A percentile compares a stretch with the other conserved stretches of the same genome.
Conservation (phyloP, 1,140 invertebrate species). For the Drosophila lowei region DNA sequence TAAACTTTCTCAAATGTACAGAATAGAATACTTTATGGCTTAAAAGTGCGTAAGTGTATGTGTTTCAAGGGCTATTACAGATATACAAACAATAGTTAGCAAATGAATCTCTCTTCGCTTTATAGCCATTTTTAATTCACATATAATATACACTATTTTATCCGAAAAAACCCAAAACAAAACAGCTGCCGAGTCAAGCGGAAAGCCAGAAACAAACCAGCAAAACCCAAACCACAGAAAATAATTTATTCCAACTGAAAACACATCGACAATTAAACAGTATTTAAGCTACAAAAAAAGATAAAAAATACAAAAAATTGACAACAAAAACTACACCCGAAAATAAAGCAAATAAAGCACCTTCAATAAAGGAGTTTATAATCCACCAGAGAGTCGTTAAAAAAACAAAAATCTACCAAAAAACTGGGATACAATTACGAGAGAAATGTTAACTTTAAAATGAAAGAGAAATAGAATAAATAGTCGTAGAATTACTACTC, state of each 20-base stretch:
- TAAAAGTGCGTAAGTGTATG: too few relatives aligned
- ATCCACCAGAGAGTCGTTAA: neutral
- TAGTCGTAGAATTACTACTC: too few relatives aligned
- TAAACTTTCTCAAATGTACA: too few relatives aligned
- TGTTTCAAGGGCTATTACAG: too few relatives aligned
- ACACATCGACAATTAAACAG: constrained; percentile 13
- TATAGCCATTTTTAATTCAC: too few relatives aligned
- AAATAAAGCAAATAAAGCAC: constrained; percentile 18
- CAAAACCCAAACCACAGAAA: constrained; percentile 13
- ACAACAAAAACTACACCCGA: neutral
- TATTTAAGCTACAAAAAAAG: constrained; percentile 11
- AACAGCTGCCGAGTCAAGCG: neutral
- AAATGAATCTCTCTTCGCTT: too few relatives aligned
- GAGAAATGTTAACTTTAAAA: constrained; percentile 5
- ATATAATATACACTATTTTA: neutral
- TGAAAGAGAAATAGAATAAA: constrained; percentile 6
- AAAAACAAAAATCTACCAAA: neutral
- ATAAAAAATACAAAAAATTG: neutral
- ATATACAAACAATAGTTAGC: too few relatives aligned
- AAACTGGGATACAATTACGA: neutral
- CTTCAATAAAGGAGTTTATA: neutral
- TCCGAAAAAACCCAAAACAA: constrained; percentile 5
- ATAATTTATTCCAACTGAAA: constrained; percentile 11
- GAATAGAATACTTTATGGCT: too few relatives aligned
- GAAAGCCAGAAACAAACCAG: constrained; percentile 12